Evolutionary conservation across 2,888 invertebrate species (phyloP), one percentile per base, ranked within the genome.

Genomic region (Tholera decimalis): DNA sequence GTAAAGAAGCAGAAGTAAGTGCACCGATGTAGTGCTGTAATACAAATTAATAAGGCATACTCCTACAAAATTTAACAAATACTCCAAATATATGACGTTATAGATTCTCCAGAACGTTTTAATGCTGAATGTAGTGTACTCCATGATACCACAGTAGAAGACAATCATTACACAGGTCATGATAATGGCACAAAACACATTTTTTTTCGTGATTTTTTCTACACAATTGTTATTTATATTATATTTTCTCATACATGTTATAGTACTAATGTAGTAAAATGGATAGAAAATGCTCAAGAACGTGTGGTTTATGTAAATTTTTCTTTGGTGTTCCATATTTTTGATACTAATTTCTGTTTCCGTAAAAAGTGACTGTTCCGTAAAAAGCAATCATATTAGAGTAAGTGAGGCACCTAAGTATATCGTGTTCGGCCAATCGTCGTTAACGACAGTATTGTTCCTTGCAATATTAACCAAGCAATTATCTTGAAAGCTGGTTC

Each of bases 281-380:
- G 73, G 78, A 28, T 24, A 59, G 6, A 74, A 65, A 26, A 78
- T 66, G 4, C 26, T 57, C 18, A 73, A 50, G 18, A 74, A 65
- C 0, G 46, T 26, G 37, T 60, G 18, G 22, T 54, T 56, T 7
- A 73, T 9, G 9, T 20, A 18, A 2, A 46, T 1, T 41, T 26
- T 71, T 30, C 0, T 49, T 8, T n/a, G 30, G 1, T 33, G 13
- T 22, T 50, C 35, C 33, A 63, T 57, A 7, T 13, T n/a, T 24
- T 26, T 2, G 3, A 39, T 28, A 5, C 30, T 49, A 28, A n/a
- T 30, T 13, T 35, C 4, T 15, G 3, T 8, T 33, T 5, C 51
- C 1, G 2, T n/a, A 4, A 4, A 18, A 5, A 24, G 13, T 15
- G 7, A n/a, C n/a, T n/a, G n/a, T n/a, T 49, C 11, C 2, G 3